Percentiles rank a stretch among this genome's conserved stretches.
Conservation (phyloP, 2,888 invertebrate genomes). For the Aleiodes testaceus region DNA sequence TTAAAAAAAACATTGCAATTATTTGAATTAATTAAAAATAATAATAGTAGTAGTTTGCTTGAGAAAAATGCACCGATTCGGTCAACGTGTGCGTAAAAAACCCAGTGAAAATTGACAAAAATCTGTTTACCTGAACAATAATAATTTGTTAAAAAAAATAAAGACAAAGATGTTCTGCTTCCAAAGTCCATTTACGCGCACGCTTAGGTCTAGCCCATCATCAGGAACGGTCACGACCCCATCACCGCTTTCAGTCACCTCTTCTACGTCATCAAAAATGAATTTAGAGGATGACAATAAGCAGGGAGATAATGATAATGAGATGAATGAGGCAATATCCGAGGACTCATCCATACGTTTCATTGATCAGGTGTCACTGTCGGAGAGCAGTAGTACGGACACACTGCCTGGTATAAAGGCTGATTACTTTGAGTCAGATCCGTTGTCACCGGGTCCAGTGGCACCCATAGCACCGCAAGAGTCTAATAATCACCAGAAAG, state of each 20-base stretch:
- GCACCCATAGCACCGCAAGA: conserved; percentile 29
- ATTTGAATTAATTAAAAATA: not conserved
- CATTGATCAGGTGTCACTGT: conserved; percentile 69
- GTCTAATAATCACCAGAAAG: conserved; percentile 27
- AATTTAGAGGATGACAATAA: conserved; percentile 26
- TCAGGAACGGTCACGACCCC: conserved; percentile 51
- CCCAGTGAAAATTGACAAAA: not conserved
- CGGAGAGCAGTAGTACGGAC: conserved; percentile 67
- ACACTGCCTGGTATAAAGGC: conserved; percentile 67
- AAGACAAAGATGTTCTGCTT: conserved; percentile 71
- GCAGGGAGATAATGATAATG: conserved; percentile 40
- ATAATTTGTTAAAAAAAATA: not conserved
- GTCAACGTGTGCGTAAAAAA: conserved; percentile 61
- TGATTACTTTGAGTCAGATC: conserved; percentile 67
- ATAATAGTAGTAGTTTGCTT: no score
- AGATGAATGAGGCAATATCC: conserved; percentile 67
- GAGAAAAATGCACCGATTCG: conserved; percentile 43
- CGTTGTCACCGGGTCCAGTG: conserved; percentile 63
- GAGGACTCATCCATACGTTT: conserved; percentile 68
- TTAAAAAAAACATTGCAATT: not conserved
- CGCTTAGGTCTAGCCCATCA: conserved; percentile 58
- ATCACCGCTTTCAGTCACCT: conserved; percentile 28
- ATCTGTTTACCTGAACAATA: no score
- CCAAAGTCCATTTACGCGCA: conserved; percentile 70
- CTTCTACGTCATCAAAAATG: conserved; percentile 47